These are phyloP conservation scores for Delia radicum DNA, from an alignment of 1,140 invertebrate species.

Conservation along the genomic window DNA sequence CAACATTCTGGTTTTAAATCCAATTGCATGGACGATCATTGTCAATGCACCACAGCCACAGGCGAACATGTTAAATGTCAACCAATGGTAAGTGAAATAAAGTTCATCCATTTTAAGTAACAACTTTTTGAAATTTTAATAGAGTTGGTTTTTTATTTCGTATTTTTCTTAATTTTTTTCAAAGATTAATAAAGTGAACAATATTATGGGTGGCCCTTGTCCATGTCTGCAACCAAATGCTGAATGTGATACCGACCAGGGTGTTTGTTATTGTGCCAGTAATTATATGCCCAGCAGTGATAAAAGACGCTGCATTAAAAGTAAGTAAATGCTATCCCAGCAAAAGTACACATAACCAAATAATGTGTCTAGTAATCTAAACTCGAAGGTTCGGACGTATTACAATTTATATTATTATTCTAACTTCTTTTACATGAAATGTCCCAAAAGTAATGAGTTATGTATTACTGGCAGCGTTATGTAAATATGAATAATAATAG, in stretches of 20 bases:
- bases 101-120: background rate
- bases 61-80: background rate
- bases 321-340: background rate
- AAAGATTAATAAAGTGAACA: slow-evolving; percentile 27
- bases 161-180: background rate
- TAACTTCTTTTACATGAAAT: no score
- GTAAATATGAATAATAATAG: no score
- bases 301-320: slow-evolving; percentile 36
- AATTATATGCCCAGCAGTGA: slow-evolving; percentile 39
- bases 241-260: slow-evolving; percentile 31
- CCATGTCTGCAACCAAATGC: slow-evolving; percentile 36
- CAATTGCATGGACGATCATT: background rate
- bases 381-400: no score
- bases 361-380: no score
- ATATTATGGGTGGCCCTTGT: slow-evolving; percentile 45
- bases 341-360: no score
- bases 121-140: background rate
- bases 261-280: slow-evolving; percentile 38
- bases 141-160: background rate
- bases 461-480: no score
- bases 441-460: no score
- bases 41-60: background rate
- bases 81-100: background rate
- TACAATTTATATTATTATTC: no score
- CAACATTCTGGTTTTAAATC: slow-evolving; percentile 1